Conservation (phyloP, 2,797 vertebrate genomes). For the Lepilemur ruficaudatus region DNA sequence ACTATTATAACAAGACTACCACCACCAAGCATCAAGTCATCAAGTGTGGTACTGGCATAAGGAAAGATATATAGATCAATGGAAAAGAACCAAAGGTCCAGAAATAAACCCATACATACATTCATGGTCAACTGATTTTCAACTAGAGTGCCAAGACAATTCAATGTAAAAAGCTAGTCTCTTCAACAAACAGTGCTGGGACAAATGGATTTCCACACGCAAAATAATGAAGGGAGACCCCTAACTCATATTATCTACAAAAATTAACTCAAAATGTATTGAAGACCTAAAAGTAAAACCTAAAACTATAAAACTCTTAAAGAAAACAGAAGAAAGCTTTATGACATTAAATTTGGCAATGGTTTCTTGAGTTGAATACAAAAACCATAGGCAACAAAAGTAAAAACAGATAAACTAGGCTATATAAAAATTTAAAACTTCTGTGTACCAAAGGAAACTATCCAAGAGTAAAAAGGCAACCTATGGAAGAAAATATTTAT, state of each 20-base stretch:
- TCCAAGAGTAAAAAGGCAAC: not conserved
- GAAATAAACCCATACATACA: not conserved
- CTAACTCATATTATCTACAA: not conserved
- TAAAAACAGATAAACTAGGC: not conserved
- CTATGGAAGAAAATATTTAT: not conserved
- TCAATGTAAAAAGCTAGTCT: not conserved
- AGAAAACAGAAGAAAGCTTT: not conserved
- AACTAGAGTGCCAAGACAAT: not conserved
- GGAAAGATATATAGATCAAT: too few relatives aligned
- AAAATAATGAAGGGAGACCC: not conserved
- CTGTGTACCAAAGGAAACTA: not conserved
- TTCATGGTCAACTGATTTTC: not conserved
- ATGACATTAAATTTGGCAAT: not conserved
- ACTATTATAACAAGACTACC: not conserved
- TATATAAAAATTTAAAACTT: not conserved
- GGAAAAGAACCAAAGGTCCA: not conserved
- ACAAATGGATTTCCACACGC: not conserved
- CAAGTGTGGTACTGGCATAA: not conserved
- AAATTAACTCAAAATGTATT: not conserved
- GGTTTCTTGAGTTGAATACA: not conserved
- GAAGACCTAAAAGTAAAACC: not conserved
- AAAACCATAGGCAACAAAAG: not conserved
- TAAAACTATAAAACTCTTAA: not conserved
- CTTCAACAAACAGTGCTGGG: not conserved
- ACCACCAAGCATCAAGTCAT: not conserved